phyloP scores from a whole-genome alignment of 2,113 vertebrate species.

The Zosterops pallidus region DNA sequence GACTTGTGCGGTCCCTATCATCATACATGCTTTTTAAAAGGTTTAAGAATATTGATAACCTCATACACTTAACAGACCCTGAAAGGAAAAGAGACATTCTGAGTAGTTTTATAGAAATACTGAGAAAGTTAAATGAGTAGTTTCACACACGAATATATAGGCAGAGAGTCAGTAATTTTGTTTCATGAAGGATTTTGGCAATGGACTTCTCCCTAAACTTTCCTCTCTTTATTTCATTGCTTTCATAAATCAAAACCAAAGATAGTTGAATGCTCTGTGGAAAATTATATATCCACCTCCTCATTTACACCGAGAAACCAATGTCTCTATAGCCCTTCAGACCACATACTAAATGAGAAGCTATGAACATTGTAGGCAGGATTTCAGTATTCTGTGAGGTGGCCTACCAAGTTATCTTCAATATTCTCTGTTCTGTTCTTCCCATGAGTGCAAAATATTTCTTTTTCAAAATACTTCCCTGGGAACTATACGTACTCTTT shows the following conservation, averaged over 20 bases:
- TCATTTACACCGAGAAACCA: not conserved
- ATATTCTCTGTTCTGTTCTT: not conserved
- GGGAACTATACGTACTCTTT: not conserved
- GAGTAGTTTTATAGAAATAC: not conserved
- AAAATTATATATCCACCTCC: not conserved
- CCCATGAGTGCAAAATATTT: not conserved
- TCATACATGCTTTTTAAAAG: not conserved
- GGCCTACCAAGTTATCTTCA: not conserved
- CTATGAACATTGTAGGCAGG: not conserved
- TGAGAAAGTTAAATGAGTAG: not conserved
- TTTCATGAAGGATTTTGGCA: not conserved
- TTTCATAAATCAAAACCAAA: not conserved
- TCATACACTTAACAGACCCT: not conserved
- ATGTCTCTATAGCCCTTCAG: not conserved
- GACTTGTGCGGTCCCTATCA: not conserved
- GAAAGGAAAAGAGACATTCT: not conserved
- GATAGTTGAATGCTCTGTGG: not conserved
- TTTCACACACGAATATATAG: not conserved
- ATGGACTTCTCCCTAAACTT: not conserved
- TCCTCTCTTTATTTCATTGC: not conserved
- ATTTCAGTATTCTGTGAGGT: not conserved
- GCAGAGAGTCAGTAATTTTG: not conserved
- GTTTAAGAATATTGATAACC: not conserved
- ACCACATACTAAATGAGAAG: not conserved
- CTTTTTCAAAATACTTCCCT: not conserved